Evolutionary conservation across 2,797 vertebrate genomes (phyloP), one percentile per base, ranked within the genome.

Genomic region (Protosalanx chinensis): DNA sequence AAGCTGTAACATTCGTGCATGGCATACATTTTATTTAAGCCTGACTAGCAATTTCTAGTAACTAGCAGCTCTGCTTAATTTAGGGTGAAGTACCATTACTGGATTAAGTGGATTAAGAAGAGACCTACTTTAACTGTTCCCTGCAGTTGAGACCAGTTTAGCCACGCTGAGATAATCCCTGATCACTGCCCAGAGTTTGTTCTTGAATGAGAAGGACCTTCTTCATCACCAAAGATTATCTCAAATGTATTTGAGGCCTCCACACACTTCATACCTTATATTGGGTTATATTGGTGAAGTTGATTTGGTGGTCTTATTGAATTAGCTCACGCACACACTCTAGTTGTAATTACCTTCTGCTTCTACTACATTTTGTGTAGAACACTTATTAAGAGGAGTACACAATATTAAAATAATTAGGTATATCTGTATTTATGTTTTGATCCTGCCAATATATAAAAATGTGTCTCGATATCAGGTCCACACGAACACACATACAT

Each of bases 141-240:
- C 18, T 66, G 76, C 53, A 51, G 53, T 7, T 12, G 16, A 60
- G 33, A 53, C 51, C 29, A 70, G 46, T 27, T 62, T 29, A 23
- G 62, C 37, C 20, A 20, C 41, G 10, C 37, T 10, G 35, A 41
- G 72, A 56, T 81, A 76, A 80, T 75, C 78, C 70, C 33, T 29
- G 46, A 64, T 65, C 18, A 57, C 41, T 62, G 68, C 49, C 41
- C 33, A 67, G 20, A 64, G 23, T 58, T 32, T 6, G 16, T 70
- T 23, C 20, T 46, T 35, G 53, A 58, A 70, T 62, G 64, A 71
- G 53, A 61, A 15, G 61, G 37, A 29, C 15, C 32, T 61, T 60
- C 58, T 79, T 83, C 72, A 75, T 82, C 79, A 85, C 41, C 41
- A 46, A 12, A 46, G 12, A 13, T 46, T 12, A 46, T 46, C 41